These are phyloP conservation scores for Amazonetta brasiliensis DNA, from an alignment of 2,797 vertebrate species.

Conservation along the genomic window DNA sequence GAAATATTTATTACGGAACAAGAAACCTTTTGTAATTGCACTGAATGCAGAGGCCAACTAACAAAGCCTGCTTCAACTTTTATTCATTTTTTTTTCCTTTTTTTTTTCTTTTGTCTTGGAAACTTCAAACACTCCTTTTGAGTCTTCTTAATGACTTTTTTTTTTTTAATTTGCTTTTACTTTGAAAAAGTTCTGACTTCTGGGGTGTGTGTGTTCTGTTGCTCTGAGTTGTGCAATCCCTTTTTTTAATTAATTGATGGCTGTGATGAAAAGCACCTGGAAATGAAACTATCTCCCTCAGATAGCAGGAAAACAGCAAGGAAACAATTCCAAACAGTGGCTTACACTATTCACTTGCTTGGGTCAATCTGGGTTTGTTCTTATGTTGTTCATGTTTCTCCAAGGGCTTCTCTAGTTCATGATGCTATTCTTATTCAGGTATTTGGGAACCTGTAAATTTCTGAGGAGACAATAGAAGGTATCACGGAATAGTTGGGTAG, in stretches of 20 bases:
- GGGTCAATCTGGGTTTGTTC: background rate
- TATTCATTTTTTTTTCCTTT: background rate
- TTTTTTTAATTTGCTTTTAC: background rate
- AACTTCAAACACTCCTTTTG: background rate
- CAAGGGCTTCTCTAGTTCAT: background rate
- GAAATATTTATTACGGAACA: background rate
- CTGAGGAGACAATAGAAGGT: background rate
- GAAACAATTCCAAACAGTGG: background rate
- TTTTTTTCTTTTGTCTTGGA: background rate
- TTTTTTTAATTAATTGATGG: background rate
- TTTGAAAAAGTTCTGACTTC: background rate
- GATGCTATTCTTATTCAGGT: background rate
- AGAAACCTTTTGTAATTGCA: background rate
- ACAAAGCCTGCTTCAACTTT: background rate
- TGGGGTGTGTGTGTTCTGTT: background rate
- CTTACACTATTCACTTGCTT: background rate
- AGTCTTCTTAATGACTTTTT: accelerated
- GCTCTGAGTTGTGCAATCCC: background rate
- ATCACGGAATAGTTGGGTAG: background rate
- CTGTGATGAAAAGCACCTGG: background rate
- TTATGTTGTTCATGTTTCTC: accelerated
- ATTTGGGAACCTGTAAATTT: background rate
- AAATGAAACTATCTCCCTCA: background rate
- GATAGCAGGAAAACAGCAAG: background rate
- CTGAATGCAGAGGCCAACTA: background rate